phyloP scores from a whole-genome alignment of 2,113 vertebrate genomes.

The Pipra filicauda region DNA sequence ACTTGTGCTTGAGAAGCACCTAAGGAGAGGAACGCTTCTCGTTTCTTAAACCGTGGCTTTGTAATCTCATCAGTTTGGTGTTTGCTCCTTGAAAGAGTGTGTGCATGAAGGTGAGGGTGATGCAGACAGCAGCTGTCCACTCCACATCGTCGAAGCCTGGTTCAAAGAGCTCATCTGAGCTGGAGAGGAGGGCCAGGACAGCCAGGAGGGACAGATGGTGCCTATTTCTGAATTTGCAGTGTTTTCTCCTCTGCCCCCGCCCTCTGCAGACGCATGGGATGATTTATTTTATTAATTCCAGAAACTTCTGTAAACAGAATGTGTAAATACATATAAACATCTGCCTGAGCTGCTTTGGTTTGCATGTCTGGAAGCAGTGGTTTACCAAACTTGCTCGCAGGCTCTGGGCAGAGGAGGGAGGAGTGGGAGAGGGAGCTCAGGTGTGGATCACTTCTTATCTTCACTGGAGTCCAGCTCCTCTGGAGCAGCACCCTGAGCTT shows the following conservation, averaged over 20 bases:
- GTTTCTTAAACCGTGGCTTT: too few species aligned
- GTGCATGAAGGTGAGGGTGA: background rate
- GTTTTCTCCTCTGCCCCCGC: background rate
- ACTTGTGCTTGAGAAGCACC: too few species aligned
- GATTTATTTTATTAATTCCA: background rate
- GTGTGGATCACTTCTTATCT: background rate
- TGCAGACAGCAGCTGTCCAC: background rate
- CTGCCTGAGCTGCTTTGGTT: background rate
- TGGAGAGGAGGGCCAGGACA: background rate
- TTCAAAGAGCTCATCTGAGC: background rate
- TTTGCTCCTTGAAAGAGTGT: too few species aligned
- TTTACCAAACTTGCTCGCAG: background rate
- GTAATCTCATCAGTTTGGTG: too few species aligned
- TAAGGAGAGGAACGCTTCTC: too few species aligned
- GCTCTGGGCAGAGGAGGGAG: background rate
- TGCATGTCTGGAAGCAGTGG: background rate
- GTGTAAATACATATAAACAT: background rate
- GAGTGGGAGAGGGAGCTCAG: background rate
- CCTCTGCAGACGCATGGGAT: background rate
- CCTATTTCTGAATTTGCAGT: background rate
- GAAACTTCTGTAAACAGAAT: background rate
- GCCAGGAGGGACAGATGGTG: background rate
- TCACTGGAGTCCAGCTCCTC: background rate
- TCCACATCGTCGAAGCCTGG: rapidly evolving
- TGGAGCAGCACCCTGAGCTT: background rate